Percentiles rank a stretch among this genome's conserved stretches.
These are phyloP conservation scores for Acrocephalus arundinaceus DNA, from an alignment of 2,113 vertebrate genomes.

Conservation along the genomic window DNA sequence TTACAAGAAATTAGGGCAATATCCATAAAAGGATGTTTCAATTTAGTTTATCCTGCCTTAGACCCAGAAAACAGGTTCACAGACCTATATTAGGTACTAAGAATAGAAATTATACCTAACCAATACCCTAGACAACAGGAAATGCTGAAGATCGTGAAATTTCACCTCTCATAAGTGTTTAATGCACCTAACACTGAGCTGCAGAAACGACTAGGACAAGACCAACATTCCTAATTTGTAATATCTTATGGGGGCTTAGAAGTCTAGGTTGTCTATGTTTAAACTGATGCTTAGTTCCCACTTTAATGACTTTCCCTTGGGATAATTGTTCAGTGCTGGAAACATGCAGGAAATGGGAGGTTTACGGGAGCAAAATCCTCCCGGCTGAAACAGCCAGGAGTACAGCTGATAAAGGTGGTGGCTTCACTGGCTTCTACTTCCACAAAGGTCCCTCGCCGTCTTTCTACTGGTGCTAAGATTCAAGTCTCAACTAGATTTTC, in stretches of 20 bases:
- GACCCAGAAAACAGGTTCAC: not conserved
- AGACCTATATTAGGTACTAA: conserved; percentile 15
- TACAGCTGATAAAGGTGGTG: not conserved
- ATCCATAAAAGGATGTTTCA: conserved; percentile 46
- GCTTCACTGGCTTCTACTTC: not conserved
- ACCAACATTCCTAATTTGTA: not conserved
- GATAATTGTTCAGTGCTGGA: not conserved
- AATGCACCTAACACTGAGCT: not conserved
- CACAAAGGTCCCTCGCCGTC: not conserved
- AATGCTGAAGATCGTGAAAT: not conserved
- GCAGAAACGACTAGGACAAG: not conserved
- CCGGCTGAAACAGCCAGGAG: not conserved
- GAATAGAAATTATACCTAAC: conserved; percentile 1
- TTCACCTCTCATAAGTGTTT: not conserved
- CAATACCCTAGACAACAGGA: not conserved
- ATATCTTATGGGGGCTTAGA: not conserved
- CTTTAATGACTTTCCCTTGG: not conserved
- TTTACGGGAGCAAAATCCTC: not conserved
- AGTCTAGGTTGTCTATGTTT: not conserved
- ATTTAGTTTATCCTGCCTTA: conserved; percentile 10
- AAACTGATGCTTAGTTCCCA: not conserved
- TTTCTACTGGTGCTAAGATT: not conserved
- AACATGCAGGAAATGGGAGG: not conserved
- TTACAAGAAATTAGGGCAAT: conserved; percentile 45
- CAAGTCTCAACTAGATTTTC: not conserved